Conservation (phyloP, 2,888 invertebrate genomes). For the Tryphoninae sp. region DNA sequence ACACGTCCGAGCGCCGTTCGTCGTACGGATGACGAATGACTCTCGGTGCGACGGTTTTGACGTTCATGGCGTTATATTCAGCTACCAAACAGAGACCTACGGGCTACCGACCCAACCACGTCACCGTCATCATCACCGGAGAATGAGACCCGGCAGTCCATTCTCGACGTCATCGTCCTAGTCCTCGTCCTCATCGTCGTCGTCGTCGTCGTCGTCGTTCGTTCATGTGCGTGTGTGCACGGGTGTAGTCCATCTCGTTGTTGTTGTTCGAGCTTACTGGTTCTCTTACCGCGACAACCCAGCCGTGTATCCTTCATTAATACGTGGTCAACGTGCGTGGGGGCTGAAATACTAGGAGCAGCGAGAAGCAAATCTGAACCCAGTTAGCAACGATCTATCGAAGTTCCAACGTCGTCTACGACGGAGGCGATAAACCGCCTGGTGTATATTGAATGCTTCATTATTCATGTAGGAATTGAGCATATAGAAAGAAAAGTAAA, state of each 20-base stretch:
- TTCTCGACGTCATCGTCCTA: constrained; percentile 1
- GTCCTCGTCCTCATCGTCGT: constrained; percentile 8
- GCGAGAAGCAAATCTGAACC: background rate
- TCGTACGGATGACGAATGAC: constrained; percentile 77
- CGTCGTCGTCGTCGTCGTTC: constrained; percentile 40
- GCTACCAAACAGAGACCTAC: constrained; percentile 17
- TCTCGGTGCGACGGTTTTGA: constrained; percentile 76
- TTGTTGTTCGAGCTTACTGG: constrained; percentile 43
- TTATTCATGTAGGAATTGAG: too few relatives aligned
- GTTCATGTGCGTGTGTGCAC: constrained; percentile 48
- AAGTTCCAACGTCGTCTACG: constrained; percentile 13
- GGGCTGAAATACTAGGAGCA: constrained; percentile 28
- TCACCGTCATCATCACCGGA: constrained; percentile 38
- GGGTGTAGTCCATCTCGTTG: constrained; percentile 22
- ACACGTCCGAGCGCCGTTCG: constrained; percentile 74
- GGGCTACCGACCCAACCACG: constrained; percentile 17
- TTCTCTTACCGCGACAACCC: constrained; percentile 75
- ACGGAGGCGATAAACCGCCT: background rate
- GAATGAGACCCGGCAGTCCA: constrained; percentile 26
- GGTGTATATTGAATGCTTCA: background rate
- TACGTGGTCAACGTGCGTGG: constrained; percentile 55
- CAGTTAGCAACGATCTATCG: constrained; percentile 30
- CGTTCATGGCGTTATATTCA: constrained; percentile 63
- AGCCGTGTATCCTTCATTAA: constrained; percentile 80
- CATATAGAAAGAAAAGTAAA: too few relatives aligned